Evolutionary conservation across 2,888 invertebrate species (phyloP).

Genomic region (Lasioglossum leucozonium): DNA sequence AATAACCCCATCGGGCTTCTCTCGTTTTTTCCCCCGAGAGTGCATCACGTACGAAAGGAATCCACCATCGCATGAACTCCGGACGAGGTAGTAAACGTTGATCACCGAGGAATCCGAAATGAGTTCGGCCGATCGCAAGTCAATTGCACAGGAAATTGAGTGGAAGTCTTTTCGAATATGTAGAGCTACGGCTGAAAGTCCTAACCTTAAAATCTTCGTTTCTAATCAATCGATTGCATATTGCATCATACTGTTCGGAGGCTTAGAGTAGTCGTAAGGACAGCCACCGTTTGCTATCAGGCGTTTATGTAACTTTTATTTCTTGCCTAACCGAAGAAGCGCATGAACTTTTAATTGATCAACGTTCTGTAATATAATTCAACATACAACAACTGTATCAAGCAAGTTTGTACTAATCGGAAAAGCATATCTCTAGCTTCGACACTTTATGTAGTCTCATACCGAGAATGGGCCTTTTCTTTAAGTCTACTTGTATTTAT

Average conservation of each 20-base stretch:
- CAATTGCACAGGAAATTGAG: not conserved
- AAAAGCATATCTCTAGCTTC: not conserved
- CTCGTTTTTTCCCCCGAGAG: not conserved
- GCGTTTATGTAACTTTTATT: not conserved
- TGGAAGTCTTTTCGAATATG: not conserved
- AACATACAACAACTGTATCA: no score
- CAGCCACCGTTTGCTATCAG: not conserved
- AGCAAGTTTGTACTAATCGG: no score
- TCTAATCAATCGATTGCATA: not conserved
- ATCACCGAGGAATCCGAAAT: not conserved
- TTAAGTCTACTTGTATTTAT: no score
- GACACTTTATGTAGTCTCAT: not conserved
- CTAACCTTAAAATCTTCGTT: not conserved
- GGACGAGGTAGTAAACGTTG: not conserved
- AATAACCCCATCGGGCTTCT: constrained; percentile 30
- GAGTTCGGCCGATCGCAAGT: not conserved
- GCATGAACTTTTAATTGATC: no score
- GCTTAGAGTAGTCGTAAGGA: not conserved
- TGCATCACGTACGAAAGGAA: constrained; percentile 26
- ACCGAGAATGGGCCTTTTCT: not conserved
- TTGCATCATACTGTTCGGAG: not conserved
- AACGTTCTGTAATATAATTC: no score
- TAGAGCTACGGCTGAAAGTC: not conserved
- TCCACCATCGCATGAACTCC: not conserved
- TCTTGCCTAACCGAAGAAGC: no score